Conservation (phyloP, 2,113 vertebrate genomes). For the Cyprinodon variegatus region DNA sequence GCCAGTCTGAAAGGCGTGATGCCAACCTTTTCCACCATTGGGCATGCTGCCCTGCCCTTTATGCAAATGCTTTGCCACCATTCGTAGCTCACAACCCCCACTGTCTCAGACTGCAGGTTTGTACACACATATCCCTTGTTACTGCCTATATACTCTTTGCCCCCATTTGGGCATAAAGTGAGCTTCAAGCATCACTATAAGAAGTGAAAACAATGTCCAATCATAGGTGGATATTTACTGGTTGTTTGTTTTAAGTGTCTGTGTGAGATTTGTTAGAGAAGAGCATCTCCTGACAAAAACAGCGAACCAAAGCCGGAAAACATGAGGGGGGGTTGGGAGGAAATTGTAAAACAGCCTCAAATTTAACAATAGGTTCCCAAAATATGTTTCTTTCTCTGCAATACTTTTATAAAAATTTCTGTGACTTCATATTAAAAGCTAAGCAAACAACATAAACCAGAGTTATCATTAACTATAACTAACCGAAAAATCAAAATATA, state of each 20-base stretch:
- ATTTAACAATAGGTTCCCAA: slow-evolving; percentile 16
- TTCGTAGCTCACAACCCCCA: slow-evolving; percentile 77
- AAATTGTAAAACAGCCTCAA: slow-evolving; percentile 6
- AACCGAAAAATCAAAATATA: too few relatives aligned
- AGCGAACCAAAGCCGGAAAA: slow-evolving; percentile 39
- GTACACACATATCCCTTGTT: slow-evolving; percentile 22
- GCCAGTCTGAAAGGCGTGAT: slow-evolving; percentile 83
- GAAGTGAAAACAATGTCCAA: slow-evolving; percentile 37
- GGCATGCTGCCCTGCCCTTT: slow-evolving; percentile 85
- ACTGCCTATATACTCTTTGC: slow-evolving; percentile 53
- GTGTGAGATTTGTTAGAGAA: slow-evolving; percentile 64
- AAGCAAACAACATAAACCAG: too few relatives aligned
- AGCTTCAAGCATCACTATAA: slow-evolving; percentile 32
- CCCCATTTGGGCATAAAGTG: slow-evolving; percentile 35
- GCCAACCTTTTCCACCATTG: slow-evolving; percentile 84
- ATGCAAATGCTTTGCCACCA: slow-evolving; percentile 82
- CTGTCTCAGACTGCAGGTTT: slow-evolving; percentile 69
- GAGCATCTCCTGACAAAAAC: slow-evolving; percentile 44
- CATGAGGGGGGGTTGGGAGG: background rate
- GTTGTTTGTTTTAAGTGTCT: slow-evolving; percentile 70
- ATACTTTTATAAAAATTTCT: slow-evolving; percentile 9
- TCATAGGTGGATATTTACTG: slow-evolving; percentile 52
- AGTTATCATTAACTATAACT: too few relatives aligned
- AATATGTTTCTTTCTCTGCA: background rate
- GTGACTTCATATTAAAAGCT: background rate